These are phyloP conservation scores for Pyrgilauda ruficollis DNA, from an alignment of 2,113 vertebrate species.

Conservation along the genomic window DNA sequence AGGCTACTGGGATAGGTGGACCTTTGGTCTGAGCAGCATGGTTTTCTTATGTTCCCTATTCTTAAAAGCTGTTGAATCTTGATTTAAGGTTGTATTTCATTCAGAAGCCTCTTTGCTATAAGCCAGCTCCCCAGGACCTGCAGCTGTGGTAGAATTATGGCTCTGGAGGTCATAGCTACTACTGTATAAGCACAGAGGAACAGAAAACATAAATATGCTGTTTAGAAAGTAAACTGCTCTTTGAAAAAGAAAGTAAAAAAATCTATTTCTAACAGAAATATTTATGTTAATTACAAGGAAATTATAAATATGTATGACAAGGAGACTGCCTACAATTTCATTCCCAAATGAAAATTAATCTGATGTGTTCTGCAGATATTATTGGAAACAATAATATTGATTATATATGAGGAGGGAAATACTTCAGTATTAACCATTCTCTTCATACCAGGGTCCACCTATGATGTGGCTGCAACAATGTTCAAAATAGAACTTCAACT, in stretches of 20 bases:
- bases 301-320: background rate
- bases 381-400: background rate
- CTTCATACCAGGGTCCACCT: background rate
- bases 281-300: background rate
- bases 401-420: background rate
- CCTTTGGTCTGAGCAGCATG: background rate
- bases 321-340: background rate
- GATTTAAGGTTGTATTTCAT: conserved; percentile 36
- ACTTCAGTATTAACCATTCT: background rate
- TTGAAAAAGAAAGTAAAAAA: background rate
- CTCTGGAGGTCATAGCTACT: background rate
- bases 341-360: background rate
- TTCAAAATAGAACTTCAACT: background rate
- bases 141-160: background rate
- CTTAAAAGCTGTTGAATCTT: background rate
- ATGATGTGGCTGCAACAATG: background rate
- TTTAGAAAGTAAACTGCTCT: background rate
- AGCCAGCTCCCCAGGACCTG: background rate
- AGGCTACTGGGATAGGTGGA: background rate
- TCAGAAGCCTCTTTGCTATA: conserved; percentile 18
- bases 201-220: background rate
- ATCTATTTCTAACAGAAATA: background rate
- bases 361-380: background rate
- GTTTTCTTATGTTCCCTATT: background rate
- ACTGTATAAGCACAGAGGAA: background rate